Evolutionary conservation across 2,113 vertebrate genomes (phyloP).

Genomic region (Xiphorhynchus elegans): DNA sequence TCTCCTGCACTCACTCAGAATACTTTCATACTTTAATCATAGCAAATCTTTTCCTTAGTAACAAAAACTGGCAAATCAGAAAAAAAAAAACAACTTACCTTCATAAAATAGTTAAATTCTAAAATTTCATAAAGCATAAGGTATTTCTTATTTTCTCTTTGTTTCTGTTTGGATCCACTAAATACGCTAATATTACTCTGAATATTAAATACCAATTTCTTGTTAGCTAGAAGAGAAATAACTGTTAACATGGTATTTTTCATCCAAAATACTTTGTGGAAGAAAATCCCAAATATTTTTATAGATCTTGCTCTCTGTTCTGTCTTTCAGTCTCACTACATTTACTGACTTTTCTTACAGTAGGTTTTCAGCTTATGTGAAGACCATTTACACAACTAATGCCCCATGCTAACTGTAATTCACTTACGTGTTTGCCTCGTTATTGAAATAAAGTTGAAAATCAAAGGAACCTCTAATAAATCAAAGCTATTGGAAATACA

Average conservation of each 20-base stretch:
- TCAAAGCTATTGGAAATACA: neutral
- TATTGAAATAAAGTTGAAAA: neutral
- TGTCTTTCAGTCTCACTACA: neutral
- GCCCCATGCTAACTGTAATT: neutral
- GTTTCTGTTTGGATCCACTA: neutral
- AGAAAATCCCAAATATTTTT: neutral
- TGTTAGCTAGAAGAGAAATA: neutral
- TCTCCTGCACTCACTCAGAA: neutral
- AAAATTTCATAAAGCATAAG: neutral
- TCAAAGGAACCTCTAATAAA: neutral
- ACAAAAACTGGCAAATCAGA: neutral
- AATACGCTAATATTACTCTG: neutral
- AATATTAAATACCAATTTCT: neutral
- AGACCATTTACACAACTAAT: neutral
- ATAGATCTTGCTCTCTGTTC: neutral
- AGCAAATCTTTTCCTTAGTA: neutral
- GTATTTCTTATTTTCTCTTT: neutral
- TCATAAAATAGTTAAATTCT: neutral
- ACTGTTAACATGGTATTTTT: neutral
- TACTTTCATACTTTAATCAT: neutral
- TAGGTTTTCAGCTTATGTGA: neutral
- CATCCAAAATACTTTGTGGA: neutral
- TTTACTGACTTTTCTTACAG: neutral
- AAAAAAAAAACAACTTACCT: neutral
- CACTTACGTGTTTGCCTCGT: neutral